Evolutionary conservation across 1,140 invertebrate genomes (phyloP).

Genomic region (Caligus rogercresseyi): DNA sequence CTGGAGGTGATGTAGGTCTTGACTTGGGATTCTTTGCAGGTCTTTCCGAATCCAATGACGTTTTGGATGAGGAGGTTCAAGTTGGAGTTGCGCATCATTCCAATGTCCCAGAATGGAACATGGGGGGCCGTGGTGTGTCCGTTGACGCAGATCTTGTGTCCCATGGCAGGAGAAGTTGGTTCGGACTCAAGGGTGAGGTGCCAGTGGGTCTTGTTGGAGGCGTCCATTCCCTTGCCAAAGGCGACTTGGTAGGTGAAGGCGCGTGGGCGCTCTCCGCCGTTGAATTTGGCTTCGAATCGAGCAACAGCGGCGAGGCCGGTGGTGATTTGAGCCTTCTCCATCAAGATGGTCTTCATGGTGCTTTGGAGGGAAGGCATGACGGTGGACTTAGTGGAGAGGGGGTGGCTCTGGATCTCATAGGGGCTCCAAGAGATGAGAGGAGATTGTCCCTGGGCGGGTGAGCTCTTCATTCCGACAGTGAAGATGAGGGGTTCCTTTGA

Average conservation of each 20-base stretch:
- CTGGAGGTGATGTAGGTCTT: background rate
- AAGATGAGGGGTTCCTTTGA: background rate
- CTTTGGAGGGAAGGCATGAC: background rate
- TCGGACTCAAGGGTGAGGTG: constrained; percentile 7
- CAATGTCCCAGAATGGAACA: background rate
- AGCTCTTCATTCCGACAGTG: background rate
- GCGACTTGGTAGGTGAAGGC: background rate
- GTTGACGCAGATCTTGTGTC: constrained; percentile 5
- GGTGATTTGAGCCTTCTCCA: background rate
- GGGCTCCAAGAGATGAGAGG: background rate
- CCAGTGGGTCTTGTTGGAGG: constrained; percentile 6
- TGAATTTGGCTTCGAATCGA: background rate
- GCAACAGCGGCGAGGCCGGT: background rate
- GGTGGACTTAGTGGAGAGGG: background rate
- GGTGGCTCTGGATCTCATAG: background rate
- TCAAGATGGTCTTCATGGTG: background rate
- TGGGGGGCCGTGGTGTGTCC: background rate
- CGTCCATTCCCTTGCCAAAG: background rate
- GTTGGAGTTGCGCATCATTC: background rate
- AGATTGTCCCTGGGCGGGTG: background rate
- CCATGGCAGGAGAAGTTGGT: background rate
- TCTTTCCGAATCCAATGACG: constrained; percentile 9
- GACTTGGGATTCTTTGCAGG: constrained; percentile 6
- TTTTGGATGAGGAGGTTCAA: constrained; percentile 6
- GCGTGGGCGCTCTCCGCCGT: background rate